Evolutionary conservation across 2,113 vertebrate species (phyloP), one percentile per base, ranked within the genome.

Genomic region (Ranitomeya variabilis): DNA sequence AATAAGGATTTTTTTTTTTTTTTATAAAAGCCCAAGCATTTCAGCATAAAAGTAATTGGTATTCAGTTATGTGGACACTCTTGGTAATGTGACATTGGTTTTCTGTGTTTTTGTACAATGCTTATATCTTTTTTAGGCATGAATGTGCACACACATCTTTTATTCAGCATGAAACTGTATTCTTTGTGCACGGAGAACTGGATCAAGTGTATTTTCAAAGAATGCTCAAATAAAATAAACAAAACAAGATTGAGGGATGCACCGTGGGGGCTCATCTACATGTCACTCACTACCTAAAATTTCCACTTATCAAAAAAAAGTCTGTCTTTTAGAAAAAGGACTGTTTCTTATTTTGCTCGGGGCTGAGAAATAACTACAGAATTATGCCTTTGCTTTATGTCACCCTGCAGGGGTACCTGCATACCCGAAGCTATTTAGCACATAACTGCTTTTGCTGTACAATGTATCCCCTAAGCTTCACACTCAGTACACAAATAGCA

Each of bases 1-100:
- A 78, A 81, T 37, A 45, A 84, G 45, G 87, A 84, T 78, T 69
- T 37, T 88, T 83, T 88, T 77, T 31, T 2, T 31, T 31, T 31
- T 74, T 69, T 9, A 84, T 84, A 84, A 89, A 84, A 62, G 80
- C 69, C 81, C 37, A 78, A 66, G 18, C 67, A 89, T 89, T 79
- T 84, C 60, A 89, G 18, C 80, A 57, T 84, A 89, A 77, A 89
- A 54, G 60, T 12, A 67, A 52, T 83, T 64, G 31, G 23, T 5
- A 78, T 84, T 83, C 60, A 67, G 37, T 67, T 54, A 19, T 67
- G 71, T 45, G 55, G 71, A 67, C 23, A 16, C 26, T 55, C 73
- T 64, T 7, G 37, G 73, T 78, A 84, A 66, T 83, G 57, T 74
- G 45, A 59, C 52, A 77, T 45, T 23, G 51, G 55, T 77, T 83